phyloP scores from a whole-genome alignment of 2,113 vertebrate species.

The Leucopternis melanops region DNA sequence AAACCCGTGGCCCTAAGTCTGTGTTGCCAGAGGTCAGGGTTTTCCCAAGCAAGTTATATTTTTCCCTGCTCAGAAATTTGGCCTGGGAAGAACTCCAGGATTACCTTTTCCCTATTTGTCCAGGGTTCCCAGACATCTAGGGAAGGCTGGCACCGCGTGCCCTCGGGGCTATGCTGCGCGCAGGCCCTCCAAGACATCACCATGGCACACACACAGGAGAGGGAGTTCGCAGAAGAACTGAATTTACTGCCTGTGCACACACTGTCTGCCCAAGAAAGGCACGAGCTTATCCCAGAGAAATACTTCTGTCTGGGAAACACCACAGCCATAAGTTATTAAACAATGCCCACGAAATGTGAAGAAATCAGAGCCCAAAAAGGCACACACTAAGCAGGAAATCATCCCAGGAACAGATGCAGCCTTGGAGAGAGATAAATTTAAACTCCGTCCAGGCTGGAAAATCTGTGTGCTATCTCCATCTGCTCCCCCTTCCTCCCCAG shows the following conservation, averaged over 20 bases:
- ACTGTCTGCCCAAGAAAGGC: background rate
- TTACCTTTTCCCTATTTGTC: background rate
- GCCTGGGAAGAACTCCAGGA: background rate
- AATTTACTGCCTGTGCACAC: background rate
- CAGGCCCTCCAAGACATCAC: background rate
- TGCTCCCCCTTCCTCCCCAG: background rate
- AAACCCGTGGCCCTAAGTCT: background rate
- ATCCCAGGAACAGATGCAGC: background rate
- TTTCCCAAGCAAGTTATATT: slow-evolving; percentile 9
- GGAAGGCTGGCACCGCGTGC: background rate
- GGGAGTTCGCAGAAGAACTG: background rate
- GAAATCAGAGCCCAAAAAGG: background rate
- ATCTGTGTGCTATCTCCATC: background rate
- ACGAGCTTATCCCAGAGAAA: background rate
- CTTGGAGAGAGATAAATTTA: background rate
- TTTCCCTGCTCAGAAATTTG: background rate
- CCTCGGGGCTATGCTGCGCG: rapidly evolving
- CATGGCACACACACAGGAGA: background rate
- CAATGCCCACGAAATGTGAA: background rate
- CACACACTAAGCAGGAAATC: background rate
- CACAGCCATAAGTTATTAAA: background rate
- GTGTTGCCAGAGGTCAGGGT: background rate
- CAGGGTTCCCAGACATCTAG: background rate
- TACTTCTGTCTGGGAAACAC: background rate
- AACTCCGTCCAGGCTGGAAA: background rate